Base-by-base conservation (phyloP, 1,140 invertebrate species). In the Papilio aristodemus region DNA sequence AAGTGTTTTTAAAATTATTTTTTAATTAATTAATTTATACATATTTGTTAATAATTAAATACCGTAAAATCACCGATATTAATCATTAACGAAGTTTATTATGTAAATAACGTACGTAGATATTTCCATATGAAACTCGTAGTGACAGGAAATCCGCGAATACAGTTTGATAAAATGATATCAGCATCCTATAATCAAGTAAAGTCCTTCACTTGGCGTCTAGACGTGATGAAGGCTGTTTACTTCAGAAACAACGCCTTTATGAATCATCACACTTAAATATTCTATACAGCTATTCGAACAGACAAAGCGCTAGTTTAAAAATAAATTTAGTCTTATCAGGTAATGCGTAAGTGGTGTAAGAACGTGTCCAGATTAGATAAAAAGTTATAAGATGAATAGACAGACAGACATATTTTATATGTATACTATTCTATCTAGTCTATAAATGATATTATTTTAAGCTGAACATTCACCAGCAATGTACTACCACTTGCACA, bases 261-360 rank as follows among this genome's bases (percentile, higher is more conserved):
- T 38, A 36, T 60, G 58, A 60, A 36, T 60, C 58, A 60, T 38
- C 14, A 3, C 14, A 36, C 14, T 60, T 60, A 39, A 60, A 36
- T 19, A 60, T 60, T 60, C 58, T 60, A 60, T 38, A 10, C 58
- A 60, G 58, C 27, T 39, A 38, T 60, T 60, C 11, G 14, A 37
- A 60, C 27, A 59, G 57, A 59, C 58, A 60, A 37, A 60, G 58
- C 58, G 58, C 58, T 38, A 8, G 13, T 36, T 38, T 60, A 38
- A 60, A 60, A 38, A 60, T 38, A 60, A 39, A 60, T 60, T 36
- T 38, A 60, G 25, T 60, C 58, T 60, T 17, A 60, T 60, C 58
- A 60, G 32, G 36, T 13, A 37, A 60, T 39, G 58, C 58, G 58
- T 60, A 60, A 60, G 58, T 37, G 58, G 27, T 36, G 58, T 60